Evolutionary conservation across 2,797 vertebrate species (phyloP), one percentile per base, ranked within the genome.

Genomic region (Bradypodion pumilum): DNA sequence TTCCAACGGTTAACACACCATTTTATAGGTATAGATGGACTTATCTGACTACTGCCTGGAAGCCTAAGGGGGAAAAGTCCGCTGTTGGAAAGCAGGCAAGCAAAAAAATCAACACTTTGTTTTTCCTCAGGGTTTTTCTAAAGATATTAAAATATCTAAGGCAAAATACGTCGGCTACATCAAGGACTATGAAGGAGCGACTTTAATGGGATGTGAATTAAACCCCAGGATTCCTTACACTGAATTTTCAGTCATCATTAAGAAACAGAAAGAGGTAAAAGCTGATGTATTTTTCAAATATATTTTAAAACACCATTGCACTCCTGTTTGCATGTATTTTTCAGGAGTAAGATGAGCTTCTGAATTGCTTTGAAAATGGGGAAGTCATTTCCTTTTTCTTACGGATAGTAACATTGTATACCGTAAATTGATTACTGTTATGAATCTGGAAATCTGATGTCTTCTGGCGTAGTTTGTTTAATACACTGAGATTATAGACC

Each of bases 121-220:
- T 81, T 80, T 35, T 89, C 89, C 88, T 56, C 91, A 99, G 99
- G 99, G 99, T 92, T 99, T 99, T 93, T 99, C 99, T 88, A 99
- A 99, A 95, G 99, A 99, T 92, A 99, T 99, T 92, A 99, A 99
- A 96, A 98, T 99, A 90, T 97, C 98, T 85, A 99, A 98, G 95
- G 96, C 97, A 88, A 98, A 99, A 93, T 99, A 99, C 60, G 97
- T 99, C 91, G 99, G 99, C 89, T 99, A 99, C 93, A 99, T 99
- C 93, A 99, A 99, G 90, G 99, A 99, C 94, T 99, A 99, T 72
- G 99, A 99, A 93, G 99, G 98, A 77, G 99, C 99, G 89, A 99
- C 99, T 0, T 96, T 99, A 84, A 99, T 99, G 99, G 99, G 98
- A 85, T 99, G 99, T 91, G 98, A 99, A 89, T 96, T 99, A 81